A percentile compares a stretch with the other conserved stretches of the same genome.
phyloP scores from a whole-genome alignment of 1,140 invertebrate species.

The Zaprionus capensis region DNA sequence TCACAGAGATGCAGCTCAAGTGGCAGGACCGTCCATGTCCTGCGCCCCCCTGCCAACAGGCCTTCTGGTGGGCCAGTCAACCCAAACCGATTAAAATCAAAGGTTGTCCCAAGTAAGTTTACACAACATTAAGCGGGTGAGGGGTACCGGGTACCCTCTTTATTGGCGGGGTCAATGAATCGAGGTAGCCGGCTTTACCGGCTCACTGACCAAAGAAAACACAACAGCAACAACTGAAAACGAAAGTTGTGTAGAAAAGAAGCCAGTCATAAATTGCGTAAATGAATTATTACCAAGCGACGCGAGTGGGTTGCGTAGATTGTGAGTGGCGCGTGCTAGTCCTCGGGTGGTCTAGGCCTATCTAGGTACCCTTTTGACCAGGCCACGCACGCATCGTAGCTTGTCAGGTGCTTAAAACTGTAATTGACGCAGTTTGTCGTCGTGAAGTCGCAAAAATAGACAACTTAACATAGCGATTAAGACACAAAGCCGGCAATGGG shows the following conservation, averaged over 20 bases:
- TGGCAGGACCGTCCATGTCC: slow-evolving; percentile 74
- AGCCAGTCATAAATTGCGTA: slow-evolving; percentile 75
- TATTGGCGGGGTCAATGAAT: slow-evolving; percentile 62
- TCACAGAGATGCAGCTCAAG: slow-evolving; percentile 77
- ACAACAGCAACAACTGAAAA: slow-evolving; percentile 29
- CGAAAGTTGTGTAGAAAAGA: slow-evolving; percentile 47
- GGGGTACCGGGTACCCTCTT: slow-evolving; percentile 1
- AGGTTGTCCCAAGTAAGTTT: slow-evolving; percentile 75
- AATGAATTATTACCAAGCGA: slow-evolving; percentile 72
- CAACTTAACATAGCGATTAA: slow-evolving; percentile 35
- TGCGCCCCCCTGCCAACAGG: slow-evolving; percentile 75
- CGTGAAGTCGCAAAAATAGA: slow-evolving; percentile 44
- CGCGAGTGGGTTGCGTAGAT: neutral
- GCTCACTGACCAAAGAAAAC: slow-evolving; percentile 11
- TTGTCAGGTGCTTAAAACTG: slow-evolving; percentile 36
- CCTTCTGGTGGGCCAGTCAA: slow-evolving; percentile 80
- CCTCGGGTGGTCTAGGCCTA: neutral
- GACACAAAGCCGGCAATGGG: slow-evolving; percentile 39
- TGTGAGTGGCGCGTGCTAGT: neutral
- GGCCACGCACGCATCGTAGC: neutral
- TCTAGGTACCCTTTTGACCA: neutral
- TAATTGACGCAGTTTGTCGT: slow-evolving; percentile 49
- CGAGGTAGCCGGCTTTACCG: slow-evolving; percentile 22
- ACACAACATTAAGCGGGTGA: slow-evolving; percentile 31
- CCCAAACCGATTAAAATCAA: slow-evolving; percentile 80